Evolutionary conservation across 2,797 vertebrate genomes (phyloP).

Genomic region (Ceryle rudis): DNA sequence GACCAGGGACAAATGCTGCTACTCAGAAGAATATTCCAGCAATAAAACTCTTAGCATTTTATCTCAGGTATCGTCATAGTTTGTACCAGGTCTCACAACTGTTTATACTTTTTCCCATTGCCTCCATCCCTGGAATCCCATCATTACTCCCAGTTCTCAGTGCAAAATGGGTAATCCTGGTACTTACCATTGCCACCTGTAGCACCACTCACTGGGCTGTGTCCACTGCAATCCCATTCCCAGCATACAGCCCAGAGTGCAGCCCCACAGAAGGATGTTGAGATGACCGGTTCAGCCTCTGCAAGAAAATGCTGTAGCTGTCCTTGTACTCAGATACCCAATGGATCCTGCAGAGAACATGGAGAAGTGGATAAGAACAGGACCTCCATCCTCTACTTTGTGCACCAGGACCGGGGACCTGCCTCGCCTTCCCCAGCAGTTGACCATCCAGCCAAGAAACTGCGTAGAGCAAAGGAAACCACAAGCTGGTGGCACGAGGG

Average conservation of each 20-base stretch:
- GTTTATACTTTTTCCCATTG: neutral
- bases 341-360: neutral
- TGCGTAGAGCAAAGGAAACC: fast-evolving
- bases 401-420: neutral
- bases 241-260: neutral
- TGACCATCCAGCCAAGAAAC: neutral
- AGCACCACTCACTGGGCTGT: neutral
- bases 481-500: fast-evolving
- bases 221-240: neutral
- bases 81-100: fast-evolving
- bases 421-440: fast-evolving
- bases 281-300: neutral
- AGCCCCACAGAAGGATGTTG: neutral
- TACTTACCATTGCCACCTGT: neutral
- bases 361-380: neutral
- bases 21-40: neutral
- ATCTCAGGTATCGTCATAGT: fast-evolving
- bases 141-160: neutral
- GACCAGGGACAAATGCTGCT: neutral
- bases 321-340: slow-evolving; percentile 62
- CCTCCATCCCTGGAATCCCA: neutral
- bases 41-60: neutral
- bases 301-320: slow-evolving; percentile 31
- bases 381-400: neutral
- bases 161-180: neutral